Base-by-base conservation (phyloP, 1,140 invertebrate genomes). In the Carposina sasakii region DNA sequence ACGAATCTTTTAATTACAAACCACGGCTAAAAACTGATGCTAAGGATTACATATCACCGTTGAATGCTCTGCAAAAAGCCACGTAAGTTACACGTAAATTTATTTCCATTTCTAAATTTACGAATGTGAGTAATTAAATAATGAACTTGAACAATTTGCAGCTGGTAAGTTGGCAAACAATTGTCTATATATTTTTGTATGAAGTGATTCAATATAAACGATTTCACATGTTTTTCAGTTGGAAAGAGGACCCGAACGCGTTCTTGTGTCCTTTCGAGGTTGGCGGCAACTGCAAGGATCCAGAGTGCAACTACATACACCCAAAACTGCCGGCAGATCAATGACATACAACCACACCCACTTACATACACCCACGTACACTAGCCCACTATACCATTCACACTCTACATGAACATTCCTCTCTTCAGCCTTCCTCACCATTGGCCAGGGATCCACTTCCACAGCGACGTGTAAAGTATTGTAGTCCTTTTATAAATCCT, bases 181-280 rank as follows among this genome's bases (percentile, higher is more conserved):
- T n/a, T n/a, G n/a, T n/a, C n/a, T n/a, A n/a, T n/a, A n/a, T n/a
- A n/a, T n/a, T n/a, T n/a, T n/a, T n/a, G n/a, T n/a, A n/a, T n/a
- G n/a, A n/a, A n/a, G n/a, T n/a, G n/a, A n/a, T n/a, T n/a, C n/a
- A n/a, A n/a, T n/a, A n/a, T n/a, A n/a, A n/a, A n/a, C n/a, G n/a
- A n/a, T n/a, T n/a, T n/a, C n/a, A n/a, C n/a, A 61, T 53, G 46
- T 58, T 54, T 86, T 86, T 71, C 77, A 85, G 82, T 52, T 83
- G 81, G 81, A 43, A 68, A 31, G 73, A 67, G 30, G 83, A 86
- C 48, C 75, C 81, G 30, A 79, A 85, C 55, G 77, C 67, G 21
- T 76, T 86, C 42, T 75, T 86, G 43, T 86, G 85, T 45, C 85
- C 81, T 6, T 86, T 77, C 67, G 83, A 85, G 57, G 75, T 85